These are phyloP conservation scores for Semnopithecus entellus DNA, from an alignment of 2,113 vertebrate genomes.

Conservation along the genomic window DNA sequence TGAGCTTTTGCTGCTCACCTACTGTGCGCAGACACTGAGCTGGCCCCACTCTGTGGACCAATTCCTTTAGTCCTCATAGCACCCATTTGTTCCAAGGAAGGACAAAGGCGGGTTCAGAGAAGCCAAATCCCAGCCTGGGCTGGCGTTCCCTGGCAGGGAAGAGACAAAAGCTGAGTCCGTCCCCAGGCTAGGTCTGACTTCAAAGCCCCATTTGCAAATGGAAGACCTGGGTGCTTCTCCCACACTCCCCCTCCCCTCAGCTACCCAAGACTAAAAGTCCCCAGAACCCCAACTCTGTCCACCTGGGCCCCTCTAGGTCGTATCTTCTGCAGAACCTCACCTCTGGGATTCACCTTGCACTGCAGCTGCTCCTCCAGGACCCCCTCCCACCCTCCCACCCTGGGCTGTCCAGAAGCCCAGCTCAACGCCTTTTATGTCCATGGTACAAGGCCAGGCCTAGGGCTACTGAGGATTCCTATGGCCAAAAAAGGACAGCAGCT, in stretches of 20 bases:
- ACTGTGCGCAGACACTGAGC: fast-evolving
- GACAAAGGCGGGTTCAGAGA: not conserved
- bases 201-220: not conserved
- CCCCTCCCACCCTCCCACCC: not conserved
- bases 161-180: not conserved
- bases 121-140: not conserved
- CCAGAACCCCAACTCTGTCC: not conserved
- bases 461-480: slow-evolving; percentile 44
- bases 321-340: not conserved
- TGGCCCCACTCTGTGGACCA: not conserved
- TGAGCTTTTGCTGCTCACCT: not conserved
- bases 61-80: not conserved
- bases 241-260: too few species aligned
- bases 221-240: not conserved
- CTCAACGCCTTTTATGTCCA: slow-evolving; percentile 68
- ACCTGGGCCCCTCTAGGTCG: not conserved
- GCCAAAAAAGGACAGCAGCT: slow-evolving; percentile 67
- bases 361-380: not conserved
- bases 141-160: not conserved
- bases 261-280: not conserved
- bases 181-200: not conserved
- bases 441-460: not conserved
- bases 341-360: not conserved
- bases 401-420: not conserved
- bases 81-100: not conserved